A percentile compares a stretch with the other conserved stretches of the same genome.
phyloP scores from a whole-genome alignment of 2,888 invertebrate genomes.

The Laspeyria flexula region DNA sequence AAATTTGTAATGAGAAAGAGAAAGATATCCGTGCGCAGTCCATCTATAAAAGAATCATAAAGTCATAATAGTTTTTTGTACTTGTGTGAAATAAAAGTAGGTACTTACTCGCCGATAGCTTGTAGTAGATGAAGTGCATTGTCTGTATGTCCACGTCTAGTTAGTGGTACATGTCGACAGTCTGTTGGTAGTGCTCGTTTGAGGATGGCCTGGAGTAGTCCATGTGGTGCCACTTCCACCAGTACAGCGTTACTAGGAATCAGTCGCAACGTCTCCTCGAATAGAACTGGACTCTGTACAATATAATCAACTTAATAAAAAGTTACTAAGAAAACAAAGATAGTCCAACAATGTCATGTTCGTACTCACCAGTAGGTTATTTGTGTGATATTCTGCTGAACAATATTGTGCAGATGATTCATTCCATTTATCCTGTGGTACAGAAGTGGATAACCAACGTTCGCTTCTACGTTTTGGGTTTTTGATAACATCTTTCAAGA shows the following conservation, averaged over 20 bases:
- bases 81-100: neutral
- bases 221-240: neutral
- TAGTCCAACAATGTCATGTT: too few species aligned
- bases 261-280: conserved; percentile 89
- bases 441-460: conserved; percentile 2
- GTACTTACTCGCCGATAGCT: conserved; percentile 87
- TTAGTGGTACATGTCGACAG: conserved; percentile 90
- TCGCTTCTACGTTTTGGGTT: neutral
- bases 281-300: conserved; percentile 50
- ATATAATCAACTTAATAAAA: too few species aligned
- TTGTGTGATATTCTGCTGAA: conserved; percentile 1
- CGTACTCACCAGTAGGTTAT: neutral
- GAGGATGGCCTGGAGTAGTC: conserved; percentile 89
- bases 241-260: neutral
- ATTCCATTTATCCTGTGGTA: neutral
- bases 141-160: conserved; percentile 89
- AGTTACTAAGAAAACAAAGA: too few species aligned
- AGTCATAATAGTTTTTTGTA: too few species aligned
- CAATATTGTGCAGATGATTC: neutral
- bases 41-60: too few species aligned
- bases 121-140: conserved; percentile 84
- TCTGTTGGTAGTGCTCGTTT: conserved; percentile 89
- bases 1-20: too few species aligned
- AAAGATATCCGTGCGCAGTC: too few species aligned
- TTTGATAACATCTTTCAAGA: neutral